Conservation (phyloP, 2,797 vertebrate species). For the Halcyon badia region DNA sequence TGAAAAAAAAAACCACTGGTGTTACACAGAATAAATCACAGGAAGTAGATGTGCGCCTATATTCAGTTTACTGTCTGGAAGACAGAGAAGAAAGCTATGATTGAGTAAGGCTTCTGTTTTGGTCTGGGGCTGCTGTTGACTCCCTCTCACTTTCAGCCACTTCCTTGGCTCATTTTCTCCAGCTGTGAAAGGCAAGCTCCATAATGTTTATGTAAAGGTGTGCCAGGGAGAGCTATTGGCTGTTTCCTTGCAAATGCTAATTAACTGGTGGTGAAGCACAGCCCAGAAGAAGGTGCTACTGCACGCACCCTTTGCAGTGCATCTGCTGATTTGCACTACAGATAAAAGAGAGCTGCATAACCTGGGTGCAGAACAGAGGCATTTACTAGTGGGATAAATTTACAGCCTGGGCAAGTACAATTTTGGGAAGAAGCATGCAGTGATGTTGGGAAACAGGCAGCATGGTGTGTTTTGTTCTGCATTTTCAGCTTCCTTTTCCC, state of each 20-base stretch:
- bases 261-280: not conserved
- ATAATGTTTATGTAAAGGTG: not conserved
- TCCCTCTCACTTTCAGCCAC: not conserved
- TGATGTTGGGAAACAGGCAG: too few relatives aligned
- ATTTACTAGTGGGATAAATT: not conserved
- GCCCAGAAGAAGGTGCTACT: not conserved
- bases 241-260: not conserved
- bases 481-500: constrained; percentile 31
- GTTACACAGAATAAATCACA: not conserved
- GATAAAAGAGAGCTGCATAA: not conserved
- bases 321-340: not conserved
- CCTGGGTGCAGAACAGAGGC: not conserved
- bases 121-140: not conserved
- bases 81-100: not conserved
- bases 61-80: not conserved
- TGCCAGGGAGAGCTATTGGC: not conserved
- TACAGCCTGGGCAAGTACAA: not conserved
- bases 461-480: not conserved
- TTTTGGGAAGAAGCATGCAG: not conserved
- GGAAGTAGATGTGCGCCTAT: not conserved
- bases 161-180: not conserved
- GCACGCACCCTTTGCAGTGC: not conserved
- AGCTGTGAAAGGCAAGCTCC: not conserved
- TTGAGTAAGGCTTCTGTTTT: not conserved
- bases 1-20: not conserved